A percentile compares a stretch with the other conserved stretches of the same genome.
Conservation (phyloP, 2,797 vertebrate genomes). For the Steatocranus sp. region DNA sequence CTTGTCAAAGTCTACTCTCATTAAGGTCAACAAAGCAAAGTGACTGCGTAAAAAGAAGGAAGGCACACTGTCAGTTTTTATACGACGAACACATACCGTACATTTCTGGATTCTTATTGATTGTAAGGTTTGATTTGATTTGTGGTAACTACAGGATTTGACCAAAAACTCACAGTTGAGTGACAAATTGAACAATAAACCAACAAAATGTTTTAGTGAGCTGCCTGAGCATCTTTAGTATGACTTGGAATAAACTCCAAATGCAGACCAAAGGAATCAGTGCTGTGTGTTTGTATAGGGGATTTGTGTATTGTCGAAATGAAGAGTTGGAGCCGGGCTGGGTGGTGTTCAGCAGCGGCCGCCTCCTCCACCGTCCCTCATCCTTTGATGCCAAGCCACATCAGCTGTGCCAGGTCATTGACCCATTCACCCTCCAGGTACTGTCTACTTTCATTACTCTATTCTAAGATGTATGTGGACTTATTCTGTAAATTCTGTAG, state of each 20-base stretch:
- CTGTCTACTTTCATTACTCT: not conserved
- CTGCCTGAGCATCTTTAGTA: not conserved
- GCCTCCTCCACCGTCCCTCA: constrained; percentile 90
- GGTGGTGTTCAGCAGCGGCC: constrained; percentile 85
- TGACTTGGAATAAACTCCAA: not conserved
- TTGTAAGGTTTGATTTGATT: not conserved
- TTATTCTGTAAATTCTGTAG: not conserved
- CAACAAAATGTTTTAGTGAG: not conserved
- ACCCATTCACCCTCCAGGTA: constrained; percentile 97
- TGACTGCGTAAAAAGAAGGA: not conserved
- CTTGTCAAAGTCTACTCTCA: not conserved
- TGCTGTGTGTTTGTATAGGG: constrained; percentile 70
- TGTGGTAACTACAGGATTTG: not conserved
- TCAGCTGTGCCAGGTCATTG: constrained; percentile 95
- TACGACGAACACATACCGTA: not conserved
- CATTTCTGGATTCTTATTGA: not conserved
- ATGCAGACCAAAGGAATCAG: not conserved
- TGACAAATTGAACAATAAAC: not conserved
- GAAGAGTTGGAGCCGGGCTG: constrained; percentile 96
- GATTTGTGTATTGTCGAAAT: constrained; percentile 97
- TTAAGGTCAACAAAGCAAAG: not conserved
- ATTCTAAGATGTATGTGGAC: not conserved
- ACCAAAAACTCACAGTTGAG: not conserved
- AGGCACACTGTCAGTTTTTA: not conserved
- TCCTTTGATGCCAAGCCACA: constrained; percentile 97